Base-by-base conservation (phyloP, 1,140 invertebrate genomes). In the Polypedilum vanderplanki region DNA sequence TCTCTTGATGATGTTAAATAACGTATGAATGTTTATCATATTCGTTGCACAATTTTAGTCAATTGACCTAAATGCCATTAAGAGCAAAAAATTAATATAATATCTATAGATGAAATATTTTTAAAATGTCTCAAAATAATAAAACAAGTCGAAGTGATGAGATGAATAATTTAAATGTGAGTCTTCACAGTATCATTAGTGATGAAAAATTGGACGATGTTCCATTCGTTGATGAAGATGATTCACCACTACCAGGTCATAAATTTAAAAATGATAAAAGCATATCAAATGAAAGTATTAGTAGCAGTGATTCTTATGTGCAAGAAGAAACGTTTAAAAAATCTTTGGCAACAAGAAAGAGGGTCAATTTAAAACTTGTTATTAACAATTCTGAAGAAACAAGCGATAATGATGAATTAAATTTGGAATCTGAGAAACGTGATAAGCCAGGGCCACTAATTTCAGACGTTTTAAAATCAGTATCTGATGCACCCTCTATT, bases 401-500 rank as follows among this genome's bases (percentile, higher is more conserved):
- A 1, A 70, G 65, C 20, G 65, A 70, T 8, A 7, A 1, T 20
- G 65, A 70, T 70, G 17, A 70, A 7, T 10, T 20, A 8, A 18
- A 18, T 20, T 70, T 70, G 10, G 17, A 70, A 20, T 70, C 18
- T 0, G 65, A 70, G 18, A 70, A 22, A 22, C 65, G 65, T 22
- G 65, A 70, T 20, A 20, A 70, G 10, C 65, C 65, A 1, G 65
- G 65, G 20, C 65, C 65, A 18, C 10, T 70, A 8, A 22, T 20
- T 20, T 70, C 65, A 7, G 65, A 70, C 9, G n/a, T 18, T 20
- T 1, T 18, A 4, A 22, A 22, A 20, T 70, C 65, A 10, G 80
- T 5, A 77, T 77, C 73, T 81, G 82, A 73, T 79, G 77, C 74
- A 75, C 78, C 3, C 7, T 3, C 18, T 9, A 1, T 20, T 7